These are phyloP conservation scores for Thryonomys swinderianus DNA, from an alignment of 2,113 vertebrate species.

Conservation along the genomic window DNA sequence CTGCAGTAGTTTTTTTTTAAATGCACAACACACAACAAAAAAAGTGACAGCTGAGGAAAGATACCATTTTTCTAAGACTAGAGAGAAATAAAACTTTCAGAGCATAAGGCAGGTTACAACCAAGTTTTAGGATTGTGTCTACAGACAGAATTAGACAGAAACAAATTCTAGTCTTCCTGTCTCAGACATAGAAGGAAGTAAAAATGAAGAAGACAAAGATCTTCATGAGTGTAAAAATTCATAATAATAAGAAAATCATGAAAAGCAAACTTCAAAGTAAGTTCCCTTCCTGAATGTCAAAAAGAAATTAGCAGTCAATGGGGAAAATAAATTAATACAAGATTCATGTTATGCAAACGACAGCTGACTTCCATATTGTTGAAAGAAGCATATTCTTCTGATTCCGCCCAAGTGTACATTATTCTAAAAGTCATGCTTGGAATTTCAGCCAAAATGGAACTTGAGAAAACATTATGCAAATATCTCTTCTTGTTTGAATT, in stretches of 20 bases:
- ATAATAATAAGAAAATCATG: neutral
- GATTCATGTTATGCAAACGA: neutral
- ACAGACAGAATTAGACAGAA: neutral
- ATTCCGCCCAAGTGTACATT: slow-evolving; percentile 53
- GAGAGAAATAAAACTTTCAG: neutral
- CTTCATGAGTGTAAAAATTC: neutral
- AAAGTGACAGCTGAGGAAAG: neutral
- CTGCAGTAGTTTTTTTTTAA: neutral
- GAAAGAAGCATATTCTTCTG: neutral
- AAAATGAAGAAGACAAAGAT: neutral
- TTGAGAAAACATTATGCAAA: slow-evolving; percentile 64
- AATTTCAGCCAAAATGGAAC: slow-evolving; percentile 65
- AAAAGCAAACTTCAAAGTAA: slow-evolving; percentile 20
- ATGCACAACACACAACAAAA: neutral
- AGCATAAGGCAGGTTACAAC: neutral
- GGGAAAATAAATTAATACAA: slow-evolving; percentile 30
- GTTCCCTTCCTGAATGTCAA: slow-evolving; percentile 32
- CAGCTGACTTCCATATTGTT: slow-evolving; percentile 34
- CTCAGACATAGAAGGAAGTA: neutral
- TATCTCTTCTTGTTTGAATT: slow-evolving; percentile 54
- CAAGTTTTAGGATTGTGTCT: neutral
- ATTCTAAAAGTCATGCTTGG: slow-evolving; percentile 61
- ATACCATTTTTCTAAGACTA: neutral
- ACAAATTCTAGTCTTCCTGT: slow-evolving; percentile 7
- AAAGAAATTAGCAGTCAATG: neutral